These are phyloP conservation scores for Anoncus sp. DNA, from an alignment of 2,888 invertebrate species.

Conservation along the genomic window DNA sequence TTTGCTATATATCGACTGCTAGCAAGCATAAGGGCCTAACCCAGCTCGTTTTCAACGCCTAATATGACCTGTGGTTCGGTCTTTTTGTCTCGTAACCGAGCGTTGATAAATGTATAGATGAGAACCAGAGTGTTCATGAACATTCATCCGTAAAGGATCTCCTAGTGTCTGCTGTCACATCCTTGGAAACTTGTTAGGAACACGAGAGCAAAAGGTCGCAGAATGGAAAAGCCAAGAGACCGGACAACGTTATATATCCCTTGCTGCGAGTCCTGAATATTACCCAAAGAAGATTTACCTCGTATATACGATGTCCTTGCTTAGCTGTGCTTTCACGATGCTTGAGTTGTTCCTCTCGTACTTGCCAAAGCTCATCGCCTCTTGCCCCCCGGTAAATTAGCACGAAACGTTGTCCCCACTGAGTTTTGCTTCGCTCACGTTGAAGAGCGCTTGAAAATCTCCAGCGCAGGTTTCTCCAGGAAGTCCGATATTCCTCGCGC, in stretches of 20 bases:
- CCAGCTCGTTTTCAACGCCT: not conserved
- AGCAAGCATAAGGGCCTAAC: constrained; percentile 1
- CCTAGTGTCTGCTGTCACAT: not conserved
- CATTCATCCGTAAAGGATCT: not conserved
- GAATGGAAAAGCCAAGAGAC: not conserved
- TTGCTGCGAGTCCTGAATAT: not conserved
- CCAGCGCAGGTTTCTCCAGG: not conserved
- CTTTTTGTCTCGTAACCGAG: not conserved
- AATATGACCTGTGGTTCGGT: not conserved
- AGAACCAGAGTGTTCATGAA: not conserved
- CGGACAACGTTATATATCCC: not conserved
- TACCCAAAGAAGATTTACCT: not conserved
- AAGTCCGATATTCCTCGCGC: constrained; percentile 15
- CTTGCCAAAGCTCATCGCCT: not conserved
- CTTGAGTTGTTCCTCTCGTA: constrained; percentile 17
- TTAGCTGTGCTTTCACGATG: constrained; percentile 27
- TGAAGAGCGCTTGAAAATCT: constrained; percentile 1
- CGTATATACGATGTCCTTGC: no score
- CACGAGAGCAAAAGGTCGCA: not conserved
- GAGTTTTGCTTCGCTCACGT: not conserved
- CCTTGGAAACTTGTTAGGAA: not conserved
- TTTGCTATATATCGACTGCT: constrained; percentile 9
- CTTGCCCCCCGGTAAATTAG: not conserved
- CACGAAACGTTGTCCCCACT: constrained; percentile 16
- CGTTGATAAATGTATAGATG: not conserved